Conservation (phyloP, 2,888 invertebrate genomes). For the Hedya salicella region DNA sequence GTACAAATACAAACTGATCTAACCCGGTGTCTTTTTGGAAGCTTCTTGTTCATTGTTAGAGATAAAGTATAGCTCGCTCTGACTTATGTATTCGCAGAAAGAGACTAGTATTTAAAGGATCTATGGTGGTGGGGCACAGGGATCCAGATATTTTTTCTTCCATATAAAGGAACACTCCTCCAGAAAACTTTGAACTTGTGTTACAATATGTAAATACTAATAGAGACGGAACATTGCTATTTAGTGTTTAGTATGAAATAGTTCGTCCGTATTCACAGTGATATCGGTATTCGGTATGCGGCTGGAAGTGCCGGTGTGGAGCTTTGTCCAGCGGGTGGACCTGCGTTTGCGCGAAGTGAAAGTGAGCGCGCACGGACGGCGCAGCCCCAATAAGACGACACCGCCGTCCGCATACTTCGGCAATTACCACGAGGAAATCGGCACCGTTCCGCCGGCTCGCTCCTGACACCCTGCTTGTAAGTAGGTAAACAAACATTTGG, state of each 20-base stretch:
- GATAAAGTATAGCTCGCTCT: too few relatives aligned
- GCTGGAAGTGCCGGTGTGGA: conserved; percentile 27
- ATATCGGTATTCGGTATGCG: conserved; percentile 42
- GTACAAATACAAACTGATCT: too few relatives aligned
- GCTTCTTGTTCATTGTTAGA: too few relatives aligned
- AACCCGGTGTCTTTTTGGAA: too few relatives aligned
- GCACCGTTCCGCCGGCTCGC: conserved; percentile 66
- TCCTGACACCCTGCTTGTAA: conserved; percentile 55
- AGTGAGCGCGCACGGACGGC: conserved; percentile 81
- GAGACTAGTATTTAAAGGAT: too few relatives aligned
- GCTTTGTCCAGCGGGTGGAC: conserved; percentile 55
- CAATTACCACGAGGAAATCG: conserved; percentile 84
- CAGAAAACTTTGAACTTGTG: too few relatives aligned
- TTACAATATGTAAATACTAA: too few relatives aligned
- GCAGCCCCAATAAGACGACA: conserved; percentile 83
- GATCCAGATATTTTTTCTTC: too few relatives aligned
- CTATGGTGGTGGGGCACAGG: too few relatives aligned
- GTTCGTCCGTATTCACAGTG: conserved; percentile 5
- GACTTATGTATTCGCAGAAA: too few relatives aligned
- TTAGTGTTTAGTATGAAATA: conserved; percentile 7
- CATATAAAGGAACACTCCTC: too few relatives aligned
- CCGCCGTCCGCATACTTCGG: conserved; percentile 81
- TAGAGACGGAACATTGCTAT: too few relatives aligned
- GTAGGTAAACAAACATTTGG: conserved; percentile 40
- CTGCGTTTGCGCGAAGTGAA: conserved; percentile 80